These are phyloP conservation scores for Peromyscus aztecus DNA, from an alignment of 2,797 vertebrate species.

Conservation along the genomic window DNA sequence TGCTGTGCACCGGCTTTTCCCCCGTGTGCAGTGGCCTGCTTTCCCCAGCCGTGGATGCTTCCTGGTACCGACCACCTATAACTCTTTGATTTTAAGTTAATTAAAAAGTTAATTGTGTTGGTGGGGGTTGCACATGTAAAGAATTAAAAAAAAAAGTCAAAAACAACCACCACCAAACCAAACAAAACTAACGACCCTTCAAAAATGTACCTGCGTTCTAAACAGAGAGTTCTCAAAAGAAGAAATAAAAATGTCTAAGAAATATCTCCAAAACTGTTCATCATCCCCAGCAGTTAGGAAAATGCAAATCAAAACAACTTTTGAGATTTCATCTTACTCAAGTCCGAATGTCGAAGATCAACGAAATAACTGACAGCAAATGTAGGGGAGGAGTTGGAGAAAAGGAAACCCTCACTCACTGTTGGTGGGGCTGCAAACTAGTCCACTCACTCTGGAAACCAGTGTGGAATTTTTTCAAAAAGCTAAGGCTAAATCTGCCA, in stretches of 20 bases:
- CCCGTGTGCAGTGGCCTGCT: not conserved
- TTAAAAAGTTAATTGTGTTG: not conserved
- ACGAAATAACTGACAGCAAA: not conserved
- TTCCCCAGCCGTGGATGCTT: not conserved
- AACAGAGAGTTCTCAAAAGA: not conserved
- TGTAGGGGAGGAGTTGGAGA: not conserved
- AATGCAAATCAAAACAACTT: not conserved
- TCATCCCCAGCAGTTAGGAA: not conserved
- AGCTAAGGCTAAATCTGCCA: not conserved
- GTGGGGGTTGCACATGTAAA: not conserved
- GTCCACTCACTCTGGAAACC: not conserved
- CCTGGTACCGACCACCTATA: fast-evolving
- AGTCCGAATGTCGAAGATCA: not conserved
- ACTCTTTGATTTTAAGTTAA: not conserved
- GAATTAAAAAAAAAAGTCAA: not conserved
- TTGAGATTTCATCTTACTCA: not conserved
- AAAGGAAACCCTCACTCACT: not conserved
- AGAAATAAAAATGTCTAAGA: not conserved
- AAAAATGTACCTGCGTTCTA: not conserved
- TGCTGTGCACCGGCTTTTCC: not conserved
- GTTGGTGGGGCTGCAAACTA: not conserved
- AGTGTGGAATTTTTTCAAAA: not conserved
- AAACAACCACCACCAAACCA: too few relatives aligned
- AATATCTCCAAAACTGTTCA: not conserved
- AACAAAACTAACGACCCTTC: not conserved